Evolutionary conservation across 2,797 vertebrate genomes (phyloP).

Genomic region (Platalea minor): DNA sequence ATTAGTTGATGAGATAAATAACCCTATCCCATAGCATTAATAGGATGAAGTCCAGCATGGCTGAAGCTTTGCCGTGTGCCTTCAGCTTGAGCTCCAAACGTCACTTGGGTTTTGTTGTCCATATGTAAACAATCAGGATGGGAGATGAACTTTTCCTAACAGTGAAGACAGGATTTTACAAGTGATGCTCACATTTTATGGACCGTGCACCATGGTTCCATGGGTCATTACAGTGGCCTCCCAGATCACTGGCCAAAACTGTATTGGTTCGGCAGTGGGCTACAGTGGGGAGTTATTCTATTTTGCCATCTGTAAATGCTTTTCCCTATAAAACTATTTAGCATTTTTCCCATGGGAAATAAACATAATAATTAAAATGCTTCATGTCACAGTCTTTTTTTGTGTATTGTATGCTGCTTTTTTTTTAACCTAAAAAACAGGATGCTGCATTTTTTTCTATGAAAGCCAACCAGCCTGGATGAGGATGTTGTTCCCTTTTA

Average conservation of each 20-base stretch:
- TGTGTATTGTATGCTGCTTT: not conserved
- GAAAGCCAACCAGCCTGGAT: not conserved
- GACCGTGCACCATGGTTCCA: accelerated
- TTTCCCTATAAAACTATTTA: not conserved
- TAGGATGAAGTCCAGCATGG: not conserved
- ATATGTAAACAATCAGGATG: not conserved
- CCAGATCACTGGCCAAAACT: not conserved
- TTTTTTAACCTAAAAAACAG: not conserved
- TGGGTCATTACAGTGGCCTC: not conserved
- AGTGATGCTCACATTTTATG: not conserved
- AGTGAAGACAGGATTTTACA: not conserved
- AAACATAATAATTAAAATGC: not conserved
- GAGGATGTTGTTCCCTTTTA: not conserved
- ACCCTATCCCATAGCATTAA: not conserved
- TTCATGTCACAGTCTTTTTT: not conserved
- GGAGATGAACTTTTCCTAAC: not conserved
- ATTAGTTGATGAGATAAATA: not conserved
- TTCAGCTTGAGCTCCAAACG: not conserved
- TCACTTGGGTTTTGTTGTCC: not conserved
- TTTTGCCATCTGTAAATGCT: not conserved
- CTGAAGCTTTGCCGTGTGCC: not conserved
- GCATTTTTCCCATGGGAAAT: not conserved
- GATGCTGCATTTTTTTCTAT: not conserved
- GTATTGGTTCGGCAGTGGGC: not conserved
- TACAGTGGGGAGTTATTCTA: not conserved